These are phyloP conservation scores for Syngnathus scovelli DNA, from an alignment of 2,113 vertebrate species.

Conservation along the genomic window DNA sequence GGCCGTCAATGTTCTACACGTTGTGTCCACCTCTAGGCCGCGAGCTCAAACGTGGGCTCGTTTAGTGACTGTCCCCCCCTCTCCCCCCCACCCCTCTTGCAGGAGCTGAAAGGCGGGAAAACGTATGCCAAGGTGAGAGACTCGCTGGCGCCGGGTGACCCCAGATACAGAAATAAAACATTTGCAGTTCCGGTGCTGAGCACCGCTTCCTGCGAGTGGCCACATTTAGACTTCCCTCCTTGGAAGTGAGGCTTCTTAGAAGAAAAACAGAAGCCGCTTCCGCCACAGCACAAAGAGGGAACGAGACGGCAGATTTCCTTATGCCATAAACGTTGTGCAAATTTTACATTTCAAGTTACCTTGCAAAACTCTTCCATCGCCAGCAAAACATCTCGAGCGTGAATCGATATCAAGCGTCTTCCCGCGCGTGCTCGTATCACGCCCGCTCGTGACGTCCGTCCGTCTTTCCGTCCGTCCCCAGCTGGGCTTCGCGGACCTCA, in stretches of 20 bases:
- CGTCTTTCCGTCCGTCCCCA: slow-evolving; percentile 39
- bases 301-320: too few relatives aligned
- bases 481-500: slow-evolving; percentile 97
- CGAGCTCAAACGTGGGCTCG: background rate
- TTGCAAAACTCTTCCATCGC: too few relatives aligned
- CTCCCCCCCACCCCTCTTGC: slow-evolving; percentile 74
- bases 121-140: slow-evolving; percentile 91
- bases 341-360: too few relatives aligned
- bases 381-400: too few relatives aligned
- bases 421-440: too few relatives aligned
- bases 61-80: slow-evolving; percentile 7
- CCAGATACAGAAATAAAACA: slow-evolving; percentile 18
- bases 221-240: slow-evolving; percentile 64
- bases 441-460: too few relatives aligned
- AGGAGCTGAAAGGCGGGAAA: slow-evolving; percentile 99
- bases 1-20: background rate
- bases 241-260: slow-evolving; percentile 51
- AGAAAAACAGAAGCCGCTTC: slow-evolving; percentile 41
- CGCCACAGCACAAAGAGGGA: too few relatives aligned
- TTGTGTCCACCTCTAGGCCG: too few relatives aligned
- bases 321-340: too few relatives aligned
- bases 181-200: background rate
- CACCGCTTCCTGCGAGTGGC: slow-evolving; percentile 46
- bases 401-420: too few relatives aligned
- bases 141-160: background rate